These are phyloP conservation scores for Rostratula benghalensis DNA, from an alignment of 2,113 vertebrate genomes.

Conservation along the genomic window DNA sequence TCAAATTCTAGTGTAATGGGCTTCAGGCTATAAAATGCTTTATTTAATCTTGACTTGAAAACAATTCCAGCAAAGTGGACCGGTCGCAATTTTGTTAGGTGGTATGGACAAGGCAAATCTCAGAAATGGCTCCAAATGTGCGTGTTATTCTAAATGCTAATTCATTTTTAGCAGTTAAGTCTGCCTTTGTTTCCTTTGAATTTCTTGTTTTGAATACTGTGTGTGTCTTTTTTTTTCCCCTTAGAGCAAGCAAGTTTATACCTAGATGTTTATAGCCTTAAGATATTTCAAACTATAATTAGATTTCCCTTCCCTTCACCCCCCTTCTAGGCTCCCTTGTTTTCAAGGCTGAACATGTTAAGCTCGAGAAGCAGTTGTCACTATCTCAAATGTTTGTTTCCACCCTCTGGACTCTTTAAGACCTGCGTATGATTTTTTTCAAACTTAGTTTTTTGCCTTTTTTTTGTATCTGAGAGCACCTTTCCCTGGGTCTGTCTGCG, in stretches of 20 bases:
- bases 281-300: slow-evolving; percentile 58
- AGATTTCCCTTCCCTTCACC: slow-evolving; percentile 3
- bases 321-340: background rate
- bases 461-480: background rate
- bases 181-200: slow-evolving; percentile 28
- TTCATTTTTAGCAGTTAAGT: slow-evolving; percentile 31
- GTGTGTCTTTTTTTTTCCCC: background rate
- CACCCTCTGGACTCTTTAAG: background rate
- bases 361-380: background rate
- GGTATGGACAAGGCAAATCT: background rate
- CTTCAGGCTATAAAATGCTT: slow-evolving; percentile 22
- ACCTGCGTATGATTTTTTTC: too few relatives aligned
- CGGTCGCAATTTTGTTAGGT: background rate
- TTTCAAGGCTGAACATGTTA: slow-evolving; percentile 62
- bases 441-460: background rate
- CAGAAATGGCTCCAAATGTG: background rate
- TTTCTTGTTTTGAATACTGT: background rate
- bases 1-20: background rate
- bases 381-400: background rate
- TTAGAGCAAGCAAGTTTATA: slow-evolving; percentile 46
- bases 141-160: slow-evolving; percentile 11
- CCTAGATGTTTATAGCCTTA: slow-evolving; percentile 56
- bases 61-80: background rate
- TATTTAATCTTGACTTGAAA: slow-evolving; percentile 39
- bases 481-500: background rate